These are phyloP conservation scores for Caretta caretta DNA, from an alignment of 2,113 vertebrate species.

Conservation along the genomic window DNA sequence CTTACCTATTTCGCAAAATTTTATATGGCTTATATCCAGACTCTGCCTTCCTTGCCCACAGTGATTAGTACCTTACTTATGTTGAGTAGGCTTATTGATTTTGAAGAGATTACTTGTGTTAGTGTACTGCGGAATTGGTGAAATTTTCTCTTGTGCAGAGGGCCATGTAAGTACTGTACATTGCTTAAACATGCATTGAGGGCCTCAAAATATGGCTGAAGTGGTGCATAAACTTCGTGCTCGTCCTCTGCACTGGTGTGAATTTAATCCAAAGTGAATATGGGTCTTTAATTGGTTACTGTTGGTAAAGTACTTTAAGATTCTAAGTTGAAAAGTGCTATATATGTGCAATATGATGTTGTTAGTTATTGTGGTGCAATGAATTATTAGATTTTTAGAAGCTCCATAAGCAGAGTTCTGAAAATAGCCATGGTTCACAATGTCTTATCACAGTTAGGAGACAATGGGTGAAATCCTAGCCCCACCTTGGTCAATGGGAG, in stretches of 20 bases:
- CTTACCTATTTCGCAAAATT: not conserved
- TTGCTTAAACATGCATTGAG: not conserved
- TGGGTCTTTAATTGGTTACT: not conserved
- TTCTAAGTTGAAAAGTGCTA: not conserved
- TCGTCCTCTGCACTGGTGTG: not conserved
- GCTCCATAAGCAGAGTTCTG: not conserved
- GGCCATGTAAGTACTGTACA: not conserved
- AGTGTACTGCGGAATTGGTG: not conserved
- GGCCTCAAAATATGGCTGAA: not conserved
- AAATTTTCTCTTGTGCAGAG: not conserved
- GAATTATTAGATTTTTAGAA: not conserved
- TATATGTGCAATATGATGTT: not conserved
- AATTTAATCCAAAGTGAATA: not conserved
- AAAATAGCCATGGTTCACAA: not conserved
- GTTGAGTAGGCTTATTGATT: not conserved
- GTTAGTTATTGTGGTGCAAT: not conserved
- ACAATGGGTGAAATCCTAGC: not conserved
- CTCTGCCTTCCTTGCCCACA: not conserved
- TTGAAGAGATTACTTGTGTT: not conserved
- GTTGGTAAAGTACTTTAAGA: not conserved
- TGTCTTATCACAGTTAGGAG: not conserved
- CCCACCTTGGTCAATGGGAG: not conserved
- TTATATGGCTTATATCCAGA: accelerated
- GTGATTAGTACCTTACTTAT: not conserved
- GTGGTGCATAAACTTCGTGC: not conserved